phyloP scores from a whole-genome alignment of 1,140 invertebrate genomes.

The Pollicipes pollicipes region DNA sequence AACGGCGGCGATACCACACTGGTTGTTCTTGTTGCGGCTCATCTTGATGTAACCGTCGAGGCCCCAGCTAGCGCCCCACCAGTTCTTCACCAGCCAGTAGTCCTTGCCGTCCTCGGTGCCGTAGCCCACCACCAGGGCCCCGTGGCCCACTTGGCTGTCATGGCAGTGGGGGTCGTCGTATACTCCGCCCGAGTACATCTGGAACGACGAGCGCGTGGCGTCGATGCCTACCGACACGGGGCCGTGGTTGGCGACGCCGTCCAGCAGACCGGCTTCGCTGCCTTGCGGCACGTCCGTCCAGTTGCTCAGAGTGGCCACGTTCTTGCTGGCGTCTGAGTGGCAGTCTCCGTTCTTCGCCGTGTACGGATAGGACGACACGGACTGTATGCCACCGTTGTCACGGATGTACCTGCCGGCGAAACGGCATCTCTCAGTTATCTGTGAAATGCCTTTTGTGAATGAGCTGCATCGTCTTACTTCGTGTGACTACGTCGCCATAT shows the following conservation, averaged over 20 bases:
- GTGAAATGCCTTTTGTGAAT: no score
- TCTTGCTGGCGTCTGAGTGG: constrained; percentile 45
- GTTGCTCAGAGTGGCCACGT: constrained; percentile 63
- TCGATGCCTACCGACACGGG: constrained; percentile 72
- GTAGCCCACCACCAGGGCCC: constrained; percentile 26
- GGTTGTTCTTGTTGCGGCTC: constrained; percentile 29
- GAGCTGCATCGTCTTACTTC: no score
- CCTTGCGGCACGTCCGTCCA: constrained; percentile 57
- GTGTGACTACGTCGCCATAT: no score
- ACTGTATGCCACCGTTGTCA: constrained; percentile 75
- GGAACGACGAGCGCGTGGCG: constrained; percentile 57
- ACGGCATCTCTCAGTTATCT: no score
- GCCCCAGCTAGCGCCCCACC: constrained; percentile 30
- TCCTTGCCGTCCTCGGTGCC: constrained; percentile 22
- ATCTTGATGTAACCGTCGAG: constrained; percentile 36
- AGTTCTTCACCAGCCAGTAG: constrained; percentile 42
- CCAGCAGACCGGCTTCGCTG: constrained; percentile 47
- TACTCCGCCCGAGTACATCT: constrained; percentile 54
- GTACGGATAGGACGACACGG: constrained; percentile 45
- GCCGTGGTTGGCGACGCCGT: constrained; percentile 78
- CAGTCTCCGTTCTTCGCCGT: constrained; percentile 33
- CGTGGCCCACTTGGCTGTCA: constrained; percentile 39
- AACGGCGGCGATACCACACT: constrained; percentile 20
- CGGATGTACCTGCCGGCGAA: constrained; percentile 48
- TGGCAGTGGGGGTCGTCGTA: constrained; percentile 50